Conservation (phyloP, 2,113 vertebrate species). For the Malaclemys terrapin region DNA sequence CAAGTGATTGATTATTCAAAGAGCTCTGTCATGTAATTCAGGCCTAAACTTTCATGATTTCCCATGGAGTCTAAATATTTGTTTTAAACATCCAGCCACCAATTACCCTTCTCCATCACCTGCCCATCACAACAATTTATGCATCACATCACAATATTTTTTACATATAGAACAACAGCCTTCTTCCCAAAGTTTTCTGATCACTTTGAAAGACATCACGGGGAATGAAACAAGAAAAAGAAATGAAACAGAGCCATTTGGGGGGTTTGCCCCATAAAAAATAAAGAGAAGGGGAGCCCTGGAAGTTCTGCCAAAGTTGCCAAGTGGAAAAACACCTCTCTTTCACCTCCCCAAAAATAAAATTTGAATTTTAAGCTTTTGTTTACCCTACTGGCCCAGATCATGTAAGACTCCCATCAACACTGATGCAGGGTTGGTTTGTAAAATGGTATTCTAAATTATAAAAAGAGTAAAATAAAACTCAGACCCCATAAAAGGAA, state of each 20-base stretch:
- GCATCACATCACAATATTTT: background rate
- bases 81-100: constrained; percentile 1
- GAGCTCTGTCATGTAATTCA: constrained; percentile 6
- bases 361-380: background rate
- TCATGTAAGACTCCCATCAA: background rate
- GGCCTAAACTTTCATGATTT: background rate
- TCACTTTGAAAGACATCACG: background rate
- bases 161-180: background rate
- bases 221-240: background rate
- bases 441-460: background rate
- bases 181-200: background rate
- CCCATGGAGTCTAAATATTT: background rate
- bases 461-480: background rate
- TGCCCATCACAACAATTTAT: background rate
- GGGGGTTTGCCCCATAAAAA: background rate
- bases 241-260: background rate
- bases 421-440: background rate
- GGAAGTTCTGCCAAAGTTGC: background rate
- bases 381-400: background rate
- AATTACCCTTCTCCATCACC: constrained; percentile 1
- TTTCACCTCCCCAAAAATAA: background rate
- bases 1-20: constrained; percentile 20
- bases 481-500: background rate
- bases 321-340: background rate
- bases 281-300: background rate